These are phyloP conservation scores for Saxidomus purpurata DNA, from an alignment of 1,140 invertebrate genomes.

Conservation along the genomic window DNA sequence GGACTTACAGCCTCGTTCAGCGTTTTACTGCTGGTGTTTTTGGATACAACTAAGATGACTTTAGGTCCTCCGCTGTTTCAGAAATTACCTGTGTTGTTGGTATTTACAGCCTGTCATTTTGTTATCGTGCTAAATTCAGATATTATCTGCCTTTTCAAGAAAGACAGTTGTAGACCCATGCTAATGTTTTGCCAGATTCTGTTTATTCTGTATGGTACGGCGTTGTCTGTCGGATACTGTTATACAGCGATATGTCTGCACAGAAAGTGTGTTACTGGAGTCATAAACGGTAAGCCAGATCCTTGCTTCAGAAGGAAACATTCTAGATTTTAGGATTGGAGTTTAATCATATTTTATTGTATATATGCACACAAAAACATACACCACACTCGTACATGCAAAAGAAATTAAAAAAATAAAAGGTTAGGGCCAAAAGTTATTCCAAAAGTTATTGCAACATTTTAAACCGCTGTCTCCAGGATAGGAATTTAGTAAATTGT, in stretches of 20 bases:
- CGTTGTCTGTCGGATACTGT: constrained; percentile 57
- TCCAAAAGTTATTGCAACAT: too few species aligned
- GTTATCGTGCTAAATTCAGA: constrained; percentile 59
- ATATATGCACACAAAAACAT: too few species aligned
- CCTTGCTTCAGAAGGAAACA: too few species aligned
- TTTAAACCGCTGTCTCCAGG: too few species aligned
- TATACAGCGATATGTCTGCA: constrained; percentile 62
- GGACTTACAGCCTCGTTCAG: constrained; percentile 70
- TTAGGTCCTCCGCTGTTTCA: constrained; percentile 73
- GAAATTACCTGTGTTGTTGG: constrained; percentile 48
- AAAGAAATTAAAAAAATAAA: too few species aligned
- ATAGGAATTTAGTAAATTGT: too few species aligned
- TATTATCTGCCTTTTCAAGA: constrained; percentile 38
- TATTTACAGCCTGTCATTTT: constrained; percentile 64
- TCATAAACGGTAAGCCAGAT: constrained; percentile 45
- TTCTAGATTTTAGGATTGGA: too few species aligned
- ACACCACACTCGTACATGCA: too few species aligned
- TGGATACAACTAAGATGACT: constrained; percentile 74
- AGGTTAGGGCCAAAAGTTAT: too few species aligned
- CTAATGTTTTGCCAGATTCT: constrained; percentile 69
- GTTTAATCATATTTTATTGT: too few species aligned
- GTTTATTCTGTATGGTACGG: constrained; percentile 67
- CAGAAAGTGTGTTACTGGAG: constrained; percentile 45
- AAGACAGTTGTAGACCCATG: constrained; percentile 54
- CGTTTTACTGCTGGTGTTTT: constrained; percentile 69